Evolutionary conservation across 2,888 invertebrate species (phyloP).

Genomic region (Pinctada fucata): DNA sequence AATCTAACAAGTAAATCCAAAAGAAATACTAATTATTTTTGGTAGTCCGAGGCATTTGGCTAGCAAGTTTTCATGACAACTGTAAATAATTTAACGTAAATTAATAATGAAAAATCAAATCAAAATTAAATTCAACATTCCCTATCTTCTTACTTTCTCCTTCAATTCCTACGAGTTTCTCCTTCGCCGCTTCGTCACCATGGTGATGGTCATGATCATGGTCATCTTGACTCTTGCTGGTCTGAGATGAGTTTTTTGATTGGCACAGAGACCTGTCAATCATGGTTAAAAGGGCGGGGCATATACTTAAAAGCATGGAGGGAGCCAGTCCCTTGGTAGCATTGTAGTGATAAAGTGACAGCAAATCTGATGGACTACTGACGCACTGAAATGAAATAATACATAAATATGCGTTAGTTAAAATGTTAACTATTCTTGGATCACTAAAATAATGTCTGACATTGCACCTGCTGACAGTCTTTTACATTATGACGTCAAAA

Average conservation of each 20-base stretch:
- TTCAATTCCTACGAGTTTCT: not conserved
- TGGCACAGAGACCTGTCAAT: constrained; percentile 40
- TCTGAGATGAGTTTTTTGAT: not conserved
- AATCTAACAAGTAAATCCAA: too few species aligned
- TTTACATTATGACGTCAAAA: too few species aligned
- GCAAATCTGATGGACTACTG: constrained; percentile 30
- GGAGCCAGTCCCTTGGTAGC: constrained; percentile 41
- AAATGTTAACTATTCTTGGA: too few species aligned
- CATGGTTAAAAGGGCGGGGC: constrained; percentile 74
- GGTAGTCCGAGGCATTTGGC: too few species aligned
- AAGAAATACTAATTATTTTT: too few species aligned
- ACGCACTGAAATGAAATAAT: constrained; percentile 33
- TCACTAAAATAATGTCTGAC: too few species aligned
- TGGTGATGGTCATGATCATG: not conserved
- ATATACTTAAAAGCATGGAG: constrained; percentile 66
- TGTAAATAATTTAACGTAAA: too few species aligned
- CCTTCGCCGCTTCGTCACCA: not conserved
- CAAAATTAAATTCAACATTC: too few species aligned
- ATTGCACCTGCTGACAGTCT: too few species aligned
- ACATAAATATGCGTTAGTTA: not conserved
- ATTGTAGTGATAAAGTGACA: constrained; percentile 23
- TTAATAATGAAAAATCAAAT: too few species aligned
- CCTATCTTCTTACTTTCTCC: not conserved
- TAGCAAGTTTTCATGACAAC: too few species aligned
- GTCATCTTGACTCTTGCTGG: not conserved